Evolutionary conservation across 1,140 invertebrate genomes (phyloP).

Genomic region (Ooceraea biroi): DNA sequence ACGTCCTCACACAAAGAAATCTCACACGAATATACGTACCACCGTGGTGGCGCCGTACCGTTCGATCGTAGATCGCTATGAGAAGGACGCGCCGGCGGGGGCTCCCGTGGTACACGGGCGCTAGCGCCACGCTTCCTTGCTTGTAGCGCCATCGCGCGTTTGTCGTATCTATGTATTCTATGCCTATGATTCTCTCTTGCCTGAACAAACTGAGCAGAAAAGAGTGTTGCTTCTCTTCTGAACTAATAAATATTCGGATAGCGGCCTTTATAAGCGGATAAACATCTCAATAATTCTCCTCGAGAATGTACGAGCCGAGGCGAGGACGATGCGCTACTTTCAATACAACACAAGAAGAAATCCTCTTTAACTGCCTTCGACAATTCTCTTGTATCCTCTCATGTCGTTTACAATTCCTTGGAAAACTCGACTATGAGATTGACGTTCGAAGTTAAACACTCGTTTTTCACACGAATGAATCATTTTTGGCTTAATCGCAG

Average conservation of each 20-base stretch:
- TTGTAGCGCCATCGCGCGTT: no score
- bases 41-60: no score
- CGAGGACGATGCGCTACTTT: constrained; percentile 28
- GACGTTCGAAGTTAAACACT: neutral
- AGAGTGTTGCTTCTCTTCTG: constrained; percentile 53
- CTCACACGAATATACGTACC: no score
- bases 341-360: constrained; percentile 60
- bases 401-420: constrained; percentile 8
- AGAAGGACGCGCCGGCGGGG: no score
- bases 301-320: constrained; percentile 29
- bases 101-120: no score
- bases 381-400: constrained; percentile 41
- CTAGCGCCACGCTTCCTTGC: no score
- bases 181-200: constrained; percentile 2
- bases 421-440: neutral
- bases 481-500: neutral
- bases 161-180: no score
- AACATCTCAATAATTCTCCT: constrained; percentile 79
- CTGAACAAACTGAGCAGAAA: constrained; percentile 53
- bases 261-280: constrained; percentile 74
- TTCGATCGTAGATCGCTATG: no score
- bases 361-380: constrained; percentile 55
- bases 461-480: neutral
- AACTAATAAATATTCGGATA: constrained; percentile 78
- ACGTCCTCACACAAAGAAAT: no score